These are phyloP conservation scores for Nanorana parkeri DNA, from an alignment of 2,113 vertebrate species.

Conservation along the genomic window DNA sequence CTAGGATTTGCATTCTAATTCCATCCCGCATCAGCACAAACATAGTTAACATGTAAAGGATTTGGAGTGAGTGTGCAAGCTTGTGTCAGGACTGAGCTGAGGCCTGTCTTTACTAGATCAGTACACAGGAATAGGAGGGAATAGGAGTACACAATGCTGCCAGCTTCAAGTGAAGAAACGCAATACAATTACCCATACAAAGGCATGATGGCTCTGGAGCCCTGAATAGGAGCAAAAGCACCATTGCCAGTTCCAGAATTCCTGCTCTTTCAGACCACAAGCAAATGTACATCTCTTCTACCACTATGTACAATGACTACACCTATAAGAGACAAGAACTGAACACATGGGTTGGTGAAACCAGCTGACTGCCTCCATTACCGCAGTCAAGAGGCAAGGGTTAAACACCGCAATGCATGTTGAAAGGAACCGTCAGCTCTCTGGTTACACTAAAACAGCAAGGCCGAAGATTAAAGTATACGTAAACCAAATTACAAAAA, in stretches of 20 bases:
- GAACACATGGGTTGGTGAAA: background rate
- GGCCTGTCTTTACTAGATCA: background rate
- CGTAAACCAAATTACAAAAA: no score
- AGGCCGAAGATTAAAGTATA: no score
- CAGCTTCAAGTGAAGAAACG: background rate
- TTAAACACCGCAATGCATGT: no score
- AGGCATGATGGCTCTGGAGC: background rate
- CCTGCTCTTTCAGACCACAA: no score
- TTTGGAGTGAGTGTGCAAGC: background rate
- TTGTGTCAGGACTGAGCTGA: slow-evolving; percentile 42
- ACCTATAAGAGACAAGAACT: no score
- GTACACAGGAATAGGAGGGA: background rate
- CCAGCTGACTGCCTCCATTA: background rate
- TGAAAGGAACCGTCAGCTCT: no score
- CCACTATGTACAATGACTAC: no score
- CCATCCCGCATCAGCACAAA: background rate
- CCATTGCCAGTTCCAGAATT: no score
- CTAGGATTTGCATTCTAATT: no score
- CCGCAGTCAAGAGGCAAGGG: background rate
- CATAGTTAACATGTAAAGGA: background rate
- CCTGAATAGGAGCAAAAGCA: background rate
- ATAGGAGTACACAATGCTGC: background rate
- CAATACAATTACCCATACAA: background rate
- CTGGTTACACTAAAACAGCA: no score
- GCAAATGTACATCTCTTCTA: no score